Base-by-base conservation (phyloP, 2,113 vertebrate species). In the Casuarius casuarius region DNA sequence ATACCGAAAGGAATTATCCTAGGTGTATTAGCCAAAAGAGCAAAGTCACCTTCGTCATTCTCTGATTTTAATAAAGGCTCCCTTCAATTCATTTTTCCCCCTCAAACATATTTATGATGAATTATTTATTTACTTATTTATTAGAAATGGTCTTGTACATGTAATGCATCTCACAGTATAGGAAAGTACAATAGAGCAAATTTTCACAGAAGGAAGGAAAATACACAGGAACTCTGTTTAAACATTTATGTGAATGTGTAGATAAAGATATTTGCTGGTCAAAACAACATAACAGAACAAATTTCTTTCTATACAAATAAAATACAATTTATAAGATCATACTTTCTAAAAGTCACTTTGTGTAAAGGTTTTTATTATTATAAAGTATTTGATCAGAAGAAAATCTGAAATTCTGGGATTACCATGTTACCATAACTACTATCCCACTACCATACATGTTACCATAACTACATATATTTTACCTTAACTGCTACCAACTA, bases 11-110 rank as follows among this genome's bases (percentile, higher is more conserved):
- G 61, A 87, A 97, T 94, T 97, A 95, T 95, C 94, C 93, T 94
- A 96, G 78, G 87, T 96, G 87, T 49, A 95, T 68, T 10, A 86
- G 72, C 84, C 92, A 95, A 94, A 95, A 97, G 90, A 92, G 92
- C 75, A 94, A 95, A 95, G 95, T 95, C 87, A 97, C 88, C 90
- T 94, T 97, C 63, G 58, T 46, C 7, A 4, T 74, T 46, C 59
- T 84, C 8, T 74, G 35, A 65, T 75, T 84, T 51, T 89, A 87
- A 51, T 59, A 83, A 71, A 19, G 18, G 22, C 9, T 91, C 46
- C 38, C 40, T 82, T 89, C 17, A 68, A 44, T 25, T 58, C 0
- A 12, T 62, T 80, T 84, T 77, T n/a, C 49, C 7, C 52, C 46
- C 18, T 38, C 28, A 31, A 40, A 58, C 5, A 49, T 46, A 71